Conservation (phyloP, 2,797 vertebrate species). For the Acipenser transmontanus region DNA sequence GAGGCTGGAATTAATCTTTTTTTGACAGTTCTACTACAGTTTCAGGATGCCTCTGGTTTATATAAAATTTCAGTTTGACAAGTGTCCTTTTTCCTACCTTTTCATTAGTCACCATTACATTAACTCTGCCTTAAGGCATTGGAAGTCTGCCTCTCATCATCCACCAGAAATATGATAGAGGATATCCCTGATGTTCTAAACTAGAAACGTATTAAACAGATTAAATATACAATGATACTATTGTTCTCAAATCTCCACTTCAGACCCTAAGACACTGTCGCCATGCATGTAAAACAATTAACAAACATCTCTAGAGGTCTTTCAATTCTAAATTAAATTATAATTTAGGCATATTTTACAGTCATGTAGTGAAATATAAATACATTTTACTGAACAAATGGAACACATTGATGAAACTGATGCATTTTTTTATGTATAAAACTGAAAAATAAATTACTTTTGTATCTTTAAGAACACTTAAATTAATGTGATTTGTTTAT, state of each 20-base stretch:
- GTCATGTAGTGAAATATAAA: too few species aligned
- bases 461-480: too few species aligned
- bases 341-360: too few species aligned
- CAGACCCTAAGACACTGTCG: conserved; percentile 34
- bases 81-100: conserved; percentile 49
- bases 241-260: not conserved
- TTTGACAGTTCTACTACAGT: conserved; percentile 36
- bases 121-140: conserved; percentile 35
- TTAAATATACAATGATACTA: conserved; percentile 13
- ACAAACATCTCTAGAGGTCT: too few species aligned
- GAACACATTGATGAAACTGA: too few species aligned
- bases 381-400: too few species aligned
- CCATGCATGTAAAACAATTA: too few species aligned
- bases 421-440: too few species aligned
- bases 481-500: too few species aligned
- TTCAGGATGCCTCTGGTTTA: conserved; percentile 41
- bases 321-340: too few species aligned
- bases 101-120: conserved; percentile 48
- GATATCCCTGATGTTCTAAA: conserved; percentile 30
- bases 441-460: too few species aligned
- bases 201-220: conserved; percentile 16
- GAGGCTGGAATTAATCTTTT: conserved; percentile 48
- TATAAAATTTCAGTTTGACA: conserved; percentile 49
- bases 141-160: conserved; percentile 36
- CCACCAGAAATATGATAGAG: conserved; percentile 41